Evolutionary conservation across 2,888 invertebrate genomes (phyloP), one percentile per base, ranked within the genome.

Genomic region (Galeruca laticollis): DNA sequence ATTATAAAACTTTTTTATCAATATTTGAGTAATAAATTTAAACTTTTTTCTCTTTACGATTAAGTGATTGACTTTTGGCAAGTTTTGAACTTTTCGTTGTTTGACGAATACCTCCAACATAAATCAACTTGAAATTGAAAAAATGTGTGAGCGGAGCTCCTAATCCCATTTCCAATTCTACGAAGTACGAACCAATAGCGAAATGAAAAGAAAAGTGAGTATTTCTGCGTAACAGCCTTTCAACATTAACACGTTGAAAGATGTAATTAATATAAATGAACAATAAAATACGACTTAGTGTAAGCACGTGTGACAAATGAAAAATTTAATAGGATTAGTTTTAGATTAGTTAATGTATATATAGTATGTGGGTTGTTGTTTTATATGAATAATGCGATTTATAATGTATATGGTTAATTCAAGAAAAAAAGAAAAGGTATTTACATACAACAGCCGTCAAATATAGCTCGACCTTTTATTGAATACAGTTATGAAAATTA

Each of bases 241-340:
- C n/a, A 59, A 20, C 59, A 59, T 59, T 40, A 37, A 37, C 35
- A 37, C 37, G n/a, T 21, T 26, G 60, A 60, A 60, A 60, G 43
- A 40, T 60, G 20, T 20, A 2, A 37, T 11, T 37, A 37, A 37
- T 37, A 37, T 9, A 2, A 37, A 9, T 37, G 37, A 13, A 37
- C 37, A 37, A 37, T 37, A 8, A 37, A 37, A 37, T 11, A 37
- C 13, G 37, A 37, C 2, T 37, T 37, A 37, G 8, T 37, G 37
- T 13, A 11, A 9, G 9, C 3, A 9, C 37, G 3, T 11, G 37
- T 37, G 37, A 37, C 10, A 37, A 13, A 37, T 37, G 8, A 37
- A 37, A 37, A 37, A 37, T 0, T 9, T 37, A 37, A 37, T 37
- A 37, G 37, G 37, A 37, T 37, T 37, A 37, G 37, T 37, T 37